These are phyloP conservation scores for Megalurothrips usitatus DNA, from an alignment of 2,888 invertebrate genomes.

Conservation along the genomic window DNA sequence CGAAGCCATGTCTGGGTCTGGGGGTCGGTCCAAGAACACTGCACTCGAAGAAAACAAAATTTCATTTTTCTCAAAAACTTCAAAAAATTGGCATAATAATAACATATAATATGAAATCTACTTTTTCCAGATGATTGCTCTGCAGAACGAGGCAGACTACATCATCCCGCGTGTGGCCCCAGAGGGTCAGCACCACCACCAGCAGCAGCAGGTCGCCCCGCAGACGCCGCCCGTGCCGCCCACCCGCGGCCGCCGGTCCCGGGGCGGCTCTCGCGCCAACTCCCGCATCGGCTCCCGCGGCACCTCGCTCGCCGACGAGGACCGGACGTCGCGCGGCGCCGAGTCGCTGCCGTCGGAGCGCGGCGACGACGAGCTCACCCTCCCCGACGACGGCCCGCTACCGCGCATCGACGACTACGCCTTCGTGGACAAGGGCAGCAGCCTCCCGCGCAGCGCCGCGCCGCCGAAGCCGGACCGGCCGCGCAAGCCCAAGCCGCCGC, in stretches of 20 bases:
- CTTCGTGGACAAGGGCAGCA: slow-evolving; percentile 60
- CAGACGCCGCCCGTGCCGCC: slow-evolving; percentile 45
- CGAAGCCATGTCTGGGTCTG: too few species aligned
- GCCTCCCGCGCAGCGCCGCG: slow-evolving; percentile 33
- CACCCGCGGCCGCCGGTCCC: slow-evolving; percentile 58
- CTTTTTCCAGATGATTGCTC: neutral
- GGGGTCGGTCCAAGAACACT: too few species aligned
- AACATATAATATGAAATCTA: too few species aligned
- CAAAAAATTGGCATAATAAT: too few species aligned
- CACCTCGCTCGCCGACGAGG: slow-evolving; percentile 58
- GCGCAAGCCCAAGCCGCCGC: neutral
- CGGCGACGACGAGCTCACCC: slow-evolving; percentile 43
- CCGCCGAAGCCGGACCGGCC: neutral
- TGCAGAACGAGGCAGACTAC: slow-evolving; percentile 27
- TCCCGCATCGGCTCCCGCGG: slow-evolving; percentile 51
- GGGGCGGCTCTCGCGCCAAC: slow-evolving; percentile 1
- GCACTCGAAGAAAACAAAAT: neutral
- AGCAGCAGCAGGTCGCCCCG: neutral
- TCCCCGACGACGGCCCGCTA: slow-evolving; percentile 42
- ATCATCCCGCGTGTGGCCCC: slow-evolving; percentile 32
- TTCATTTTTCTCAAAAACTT: too few species aligned
- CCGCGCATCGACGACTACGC: slow-evolving; percentile 55
- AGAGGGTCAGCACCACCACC: neutral
- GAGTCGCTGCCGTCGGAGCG: slow-evolving; percentile 58
- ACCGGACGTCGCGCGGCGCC: slow-evolving; percentile 65